Evolutionary conservation across 2,113 vertebrate species (phyloP), one percentile per base, ranked within the genome.

Genomic region (Apodemus sylvaticus): DNA sequence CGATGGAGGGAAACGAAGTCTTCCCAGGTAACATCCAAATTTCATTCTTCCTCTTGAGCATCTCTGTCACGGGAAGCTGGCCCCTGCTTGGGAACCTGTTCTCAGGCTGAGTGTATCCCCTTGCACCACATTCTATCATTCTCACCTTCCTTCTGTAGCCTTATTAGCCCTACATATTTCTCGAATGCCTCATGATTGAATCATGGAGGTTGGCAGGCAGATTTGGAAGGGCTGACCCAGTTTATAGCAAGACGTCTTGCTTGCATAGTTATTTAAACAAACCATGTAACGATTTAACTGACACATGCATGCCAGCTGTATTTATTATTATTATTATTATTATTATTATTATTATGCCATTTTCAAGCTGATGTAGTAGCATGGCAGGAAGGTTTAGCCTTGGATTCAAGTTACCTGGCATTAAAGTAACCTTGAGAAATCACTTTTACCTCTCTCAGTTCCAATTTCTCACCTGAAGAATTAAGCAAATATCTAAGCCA

Each of bases 251-350:
- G 74, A n/a, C 13, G 19, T 45, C 58, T 36, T 86, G 62, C 64
- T 96, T 53, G 26, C 48, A 58, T 2, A 71, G 62, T 93, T 60
- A 79, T 51, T 82, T 48, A 96, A 89, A 51, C 85, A 71, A 95
- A 68, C 13, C 39, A 26, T 74, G 62, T 66, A 58, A 51, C 78
- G 48, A 90, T 51, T 76, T 53, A n/a, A 68, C 62, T 36, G 51
- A 71, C 26, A 60, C 48, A 58, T 4, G 68, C 39, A 6, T 62
- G 36, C 34, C 4, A 8, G 34, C 55, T 74, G 9, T 70, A 73
- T 45, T 39, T 73, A 91, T 96, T 95, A 62, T 94, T 62, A 74
- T 86, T n/a, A n/a, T n/a, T n/a, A n/a, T n/a, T n/a, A n/a, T n/a
- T n/a, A n/a, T n/a, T n/a, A n/a, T n/a, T n/a, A n/a, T n/a, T n/a